These are phyloP conservation scores for Phrixothrix hirtus DNA, from an alignment of 2,888 invertebrate species.

Conservation along the genomic window DNA sequence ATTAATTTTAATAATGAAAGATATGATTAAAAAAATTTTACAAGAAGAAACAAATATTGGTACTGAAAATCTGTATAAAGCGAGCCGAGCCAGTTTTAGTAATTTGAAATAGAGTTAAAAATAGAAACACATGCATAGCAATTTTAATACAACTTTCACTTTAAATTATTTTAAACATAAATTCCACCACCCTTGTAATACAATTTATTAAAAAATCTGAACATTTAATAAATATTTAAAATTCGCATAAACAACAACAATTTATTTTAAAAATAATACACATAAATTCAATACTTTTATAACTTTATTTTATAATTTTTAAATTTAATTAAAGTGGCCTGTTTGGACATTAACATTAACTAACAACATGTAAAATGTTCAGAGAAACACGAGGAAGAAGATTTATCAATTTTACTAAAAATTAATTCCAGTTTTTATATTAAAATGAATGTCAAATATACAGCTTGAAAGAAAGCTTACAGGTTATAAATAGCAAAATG, in stretches of 20 bases:
- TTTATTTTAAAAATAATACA: not conserved
- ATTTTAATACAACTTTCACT: conserved; percentile 17
- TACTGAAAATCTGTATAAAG: conserved; percentile 38
- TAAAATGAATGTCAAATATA: too few relatives aligned
- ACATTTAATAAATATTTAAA: not conserved
- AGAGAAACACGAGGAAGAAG: too few relatives aligned
- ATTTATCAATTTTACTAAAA: too few relatives aligned
- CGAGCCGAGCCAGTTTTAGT: conserved; percentile 47
- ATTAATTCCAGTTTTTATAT: too few relatives aligned
- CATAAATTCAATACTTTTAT: not conserved
- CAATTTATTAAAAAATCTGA: not conserved
- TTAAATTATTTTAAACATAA: not conserved
- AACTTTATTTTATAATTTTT: not conserved
- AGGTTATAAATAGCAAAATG: too few relatives aligned
- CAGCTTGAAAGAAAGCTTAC: too few relatives aligned
- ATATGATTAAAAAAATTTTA: not conserved
- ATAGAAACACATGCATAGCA: conserved; percentile 40
- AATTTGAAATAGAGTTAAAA: conserved; percentile 42
- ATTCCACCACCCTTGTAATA: conserved; percentile 16
- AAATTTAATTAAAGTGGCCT: too few relatives aligned
- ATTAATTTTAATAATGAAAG: too few relatives aligned
- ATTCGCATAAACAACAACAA: not conserved
- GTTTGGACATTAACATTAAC: too few relatives aligned
- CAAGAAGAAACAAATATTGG: conserved; percentile 4
- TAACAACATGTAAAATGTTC: too few relatives aligned